Evolutionary conservation across 2,797 vertebrate species (phyloP).

Genomic region (Dermochelys coriacea): DNA sequence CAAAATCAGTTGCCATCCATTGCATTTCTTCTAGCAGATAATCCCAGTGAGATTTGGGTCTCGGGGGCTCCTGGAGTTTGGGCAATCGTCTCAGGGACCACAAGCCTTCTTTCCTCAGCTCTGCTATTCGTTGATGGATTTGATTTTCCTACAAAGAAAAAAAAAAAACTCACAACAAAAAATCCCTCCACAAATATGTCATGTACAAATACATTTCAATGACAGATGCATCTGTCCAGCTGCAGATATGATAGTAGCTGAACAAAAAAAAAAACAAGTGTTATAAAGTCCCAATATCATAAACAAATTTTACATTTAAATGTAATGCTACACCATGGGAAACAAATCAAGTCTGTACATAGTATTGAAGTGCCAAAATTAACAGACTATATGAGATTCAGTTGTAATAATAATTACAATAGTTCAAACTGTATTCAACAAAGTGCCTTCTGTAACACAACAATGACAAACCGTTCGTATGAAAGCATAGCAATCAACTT

Average conservation of each 20-base stretch:
- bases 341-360: not conserved
- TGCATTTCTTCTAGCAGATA: constrained; percentile 98
- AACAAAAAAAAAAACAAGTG: constrained; percentile 6
- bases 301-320: not conserved
- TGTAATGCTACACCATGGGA: not conserved
- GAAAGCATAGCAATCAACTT: not conserved
- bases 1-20: constrained; percentile 99
- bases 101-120: constrained; percentile 95
- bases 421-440: not conserved
- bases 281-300: not conserved
- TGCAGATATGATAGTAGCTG: not conserved
- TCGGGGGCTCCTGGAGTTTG: constrained; percentile 92
- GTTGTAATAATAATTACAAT: not conserved
- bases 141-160: constrained; percentile 89
- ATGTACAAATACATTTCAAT: not conserved
- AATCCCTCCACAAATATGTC: not conserved
- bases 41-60: constrained; percentile 98
- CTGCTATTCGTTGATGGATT: constrained; percentile 94
- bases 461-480: not conserved
- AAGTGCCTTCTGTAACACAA: not conserved
- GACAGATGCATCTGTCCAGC: not conserved
- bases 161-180: not conserved
- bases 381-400: not conserved
- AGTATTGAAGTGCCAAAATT: not conserved
- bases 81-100: constrained; percentile 95